Evolutionary conservation across 2,888 invertebrate species (phyloP).

Genomic region (Phortica okadai): DNA sequence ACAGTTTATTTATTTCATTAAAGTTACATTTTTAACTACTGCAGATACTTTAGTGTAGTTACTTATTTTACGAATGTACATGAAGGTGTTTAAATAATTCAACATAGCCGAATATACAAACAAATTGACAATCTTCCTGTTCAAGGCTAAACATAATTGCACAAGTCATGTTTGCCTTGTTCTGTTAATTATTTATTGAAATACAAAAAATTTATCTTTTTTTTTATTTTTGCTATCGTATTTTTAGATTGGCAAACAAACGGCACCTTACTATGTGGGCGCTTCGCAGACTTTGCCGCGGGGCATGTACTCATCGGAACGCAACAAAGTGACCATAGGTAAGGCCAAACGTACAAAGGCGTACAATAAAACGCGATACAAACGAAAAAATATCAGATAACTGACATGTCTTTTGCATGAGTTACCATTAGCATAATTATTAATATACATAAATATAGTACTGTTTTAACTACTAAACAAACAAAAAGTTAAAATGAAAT

Average conservation of each 20-base stretch:
- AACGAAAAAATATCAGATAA: not conserved
- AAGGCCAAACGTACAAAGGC: constrained; percentile 45
- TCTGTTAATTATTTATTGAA: not conserved
- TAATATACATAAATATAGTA: not conserved
- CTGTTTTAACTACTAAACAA: not conserved
- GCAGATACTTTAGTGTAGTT: too few relatives aligned
- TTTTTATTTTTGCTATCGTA: not conserved
- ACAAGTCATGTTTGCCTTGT: too few relatives aligned
- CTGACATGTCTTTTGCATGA: constrained; percentile 1
- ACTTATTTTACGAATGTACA: too few relatives aligned
- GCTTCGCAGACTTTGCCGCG: constrained; percentile 76
- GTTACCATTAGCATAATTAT: not conserved
- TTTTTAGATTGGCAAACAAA: constrained; percentile 74
- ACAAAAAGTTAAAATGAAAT: not conserved
- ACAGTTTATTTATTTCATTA: too few relatives aligned
- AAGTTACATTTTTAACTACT: too few relatives aligned
- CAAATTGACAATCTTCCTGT: too few relatives aligned
- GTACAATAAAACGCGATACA: too few relatives aligned
- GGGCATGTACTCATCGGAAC: constrained; percentile 78
- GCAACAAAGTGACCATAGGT: constrained; percentile 76
- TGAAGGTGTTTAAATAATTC: too few relatives aligned
- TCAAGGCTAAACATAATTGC: too few relatives aligned
- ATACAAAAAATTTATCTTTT: not conserved
- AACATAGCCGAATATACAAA: too few relatives aligned
- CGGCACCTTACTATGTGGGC: constrained; percentile 76